Evolutionary conservation across 2,797 vertebrate species (phyloP).

Genomic region (Amblyopsis hoosieri): DNA sequence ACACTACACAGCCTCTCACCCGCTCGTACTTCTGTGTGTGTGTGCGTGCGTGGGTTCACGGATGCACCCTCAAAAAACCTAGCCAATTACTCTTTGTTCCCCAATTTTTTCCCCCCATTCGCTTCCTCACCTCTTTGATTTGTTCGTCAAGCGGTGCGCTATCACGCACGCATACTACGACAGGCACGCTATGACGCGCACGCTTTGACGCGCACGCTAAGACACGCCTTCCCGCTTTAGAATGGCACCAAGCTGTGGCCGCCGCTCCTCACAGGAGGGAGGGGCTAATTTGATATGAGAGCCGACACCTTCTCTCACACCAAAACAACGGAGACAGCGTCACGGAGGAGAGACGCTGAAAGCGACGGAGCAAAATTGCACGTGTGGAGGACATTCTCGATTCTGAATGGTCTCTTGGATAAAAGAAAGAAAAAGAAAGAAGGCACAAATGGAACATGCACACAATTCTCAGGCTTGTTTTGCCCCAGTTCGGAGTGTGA

Average conservation of each 20-base stretch:
- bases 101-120: neutral
- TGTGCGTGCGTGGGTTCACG: constrained; percentile 19
- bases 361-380: constrained; percentile 21
- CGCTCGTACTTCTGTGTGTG: constrained; percentile 18
- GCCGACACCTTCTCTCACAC: constrained; percentile 7
- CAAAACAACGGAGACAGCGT: constrained; percentile 21
- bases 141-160: constrained; percentile 1
- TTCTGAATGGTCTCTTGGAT: neutral
- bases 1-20: constrained; percentile 43
- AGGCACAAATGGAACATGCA: neutral
- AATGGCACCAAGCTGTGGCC: constrained; percentile 30
- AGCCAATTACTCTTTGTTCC: constrained; percentile 20
- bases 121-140: constrained; percentile 2
- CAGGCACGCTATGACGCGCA: too few species aligned
- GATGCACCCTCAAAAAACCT: constrained; percentile 17
- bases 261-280: constrained; percentile 9
- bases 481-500: constrained; percentile 60
- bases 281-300: constrained; percentile 29
- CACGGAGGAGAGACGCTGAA: constrained; percentile 7
- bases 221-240: constrained; percentile 33
- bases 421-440: neutral
- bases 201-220: neutral
- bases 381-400: too few species aligned
- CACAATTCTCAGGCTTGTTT: constrained; percentile 18
- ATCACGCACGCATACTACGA: neutral